Evolutionary conservation across 2,113 vertebrate species (phyloP).

Genomic region (Ptilonorhynchus violaceus): DNA sequence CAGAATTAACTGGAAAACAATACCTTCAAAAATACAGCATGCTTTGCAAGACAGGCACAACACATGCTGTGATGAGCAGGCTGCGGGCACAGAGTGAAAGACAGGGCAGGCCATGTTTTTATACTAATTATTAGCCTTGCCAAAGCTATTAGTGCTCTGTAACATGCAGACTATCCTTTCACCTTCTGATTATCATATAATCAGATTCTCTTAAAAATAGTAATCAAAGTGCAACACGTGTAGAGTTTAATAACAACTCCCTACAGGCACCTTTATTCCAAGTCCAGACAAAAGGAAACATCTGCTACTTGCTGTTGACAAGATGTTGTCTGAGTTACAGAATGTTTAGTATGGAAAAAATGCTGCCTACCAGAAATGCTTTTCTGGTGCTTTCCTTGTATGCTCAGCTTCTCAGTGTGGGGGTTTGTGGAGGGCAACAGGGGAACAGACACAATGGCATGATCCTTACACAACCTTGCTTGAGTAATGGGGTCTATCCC

Average conservation of each 20-base stretch:
- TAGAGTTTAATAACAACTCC: slow-evolving; percentile 35
- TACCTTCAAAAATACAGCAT: neutral
- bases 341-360: neutral
- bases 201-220: slow-evolving; percentile 29
- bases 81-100: slow-evolving; percentile 1
- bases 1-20: slow-evolving; percentile 52
- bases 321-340: slow-evolving; percentile 27
- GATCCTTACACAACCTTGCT: neutral
- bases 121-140: slow-evolving; percentile 2
- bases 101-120: neutral
- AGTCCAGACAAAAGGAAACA: slow-evolving; percentile 53
- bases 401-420: rapidly evolving
- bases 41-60: neutral
- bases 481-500: neutral
- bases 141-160: neutral
- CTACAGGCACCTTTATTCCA: slow-evolving; percentile 45
- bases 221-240: slow-evolving; percentile 49
- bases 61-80: neutral
- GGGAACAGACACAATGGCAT: neutral
- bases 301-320: slow-evolving; percentile 37
- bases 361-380: neutral
- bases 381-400: neutral
- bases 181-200: neutral
- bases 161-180: neutral
- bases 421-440: neutral